Conservation (phyloP, 2,888 invertebrate species). For the Antheraea assamensis region DNA sequence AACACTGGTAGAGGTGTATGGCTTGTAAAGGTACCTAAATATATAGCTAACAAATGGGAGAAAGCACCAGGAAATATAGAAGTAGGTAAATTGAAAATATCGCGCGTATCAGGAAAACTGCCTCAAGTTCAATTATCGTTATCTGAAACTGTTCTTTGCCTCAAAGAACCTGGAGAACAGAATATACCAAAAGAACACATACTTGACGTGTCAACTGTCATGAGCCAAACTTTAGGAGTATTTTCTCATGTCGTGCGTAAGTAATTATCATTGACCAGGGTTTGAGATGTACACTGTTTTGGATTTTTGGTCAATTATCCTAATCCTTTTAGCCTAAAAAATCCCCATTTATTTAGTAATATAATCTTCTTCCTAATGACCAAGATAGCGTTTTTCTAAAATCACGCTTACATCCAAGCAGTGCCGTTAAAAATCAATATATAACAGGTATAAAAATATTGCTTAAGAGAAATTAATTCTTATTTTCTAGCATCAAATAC, state of each 20-base stretch:
- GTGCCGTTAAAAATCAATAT: background rate
- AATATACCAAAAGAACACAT: slow-evolving; percentile 95
- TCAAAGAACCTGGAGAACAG: slow-evolving; percentile 90
- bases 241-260: slow-evolving; percentile 92
- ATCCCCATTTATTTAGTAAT: background rate
- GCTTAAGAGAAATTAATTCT: background rate
- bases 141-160: slow-evolving; percentile 89
- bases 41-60: slow-evolving; percentile 97
- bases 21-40: slow-evolving; percentile 98
- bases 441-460: background rate
- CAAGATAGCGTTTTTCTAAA: background rate
- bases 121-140: slow-evolving; percentile 94
- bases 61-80: slow-evolving; percentile 95
- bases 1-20: slow-evolving; percentile 96
- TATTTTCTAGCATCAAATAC: slow-evolving; percentile 78
- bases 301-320: background rate
- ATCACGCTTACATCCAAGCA: background rate
- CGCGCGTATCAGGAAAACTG: slow-evolving; percentile 89
- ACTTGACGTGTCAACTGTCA: slow-evolving; percentile 94
- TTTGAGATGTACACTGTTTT: background rate
- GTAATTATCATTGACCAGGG: slow-evolving; percentile 43
- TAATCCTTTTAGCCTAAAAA: background rate
- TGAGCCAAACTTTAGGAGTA: slow-evolving; percentile 95
- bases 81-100: slow-evolving; percentile 96
- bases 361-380: background rate